A percentile compares a stretch with the other conserved stretches of the same genome.
These are phyloP conservation scores for Argyresthia goedartella DNA, from an alignment of 2,888 invertebrate genomes.

Conservation along the genomic window DNA sequence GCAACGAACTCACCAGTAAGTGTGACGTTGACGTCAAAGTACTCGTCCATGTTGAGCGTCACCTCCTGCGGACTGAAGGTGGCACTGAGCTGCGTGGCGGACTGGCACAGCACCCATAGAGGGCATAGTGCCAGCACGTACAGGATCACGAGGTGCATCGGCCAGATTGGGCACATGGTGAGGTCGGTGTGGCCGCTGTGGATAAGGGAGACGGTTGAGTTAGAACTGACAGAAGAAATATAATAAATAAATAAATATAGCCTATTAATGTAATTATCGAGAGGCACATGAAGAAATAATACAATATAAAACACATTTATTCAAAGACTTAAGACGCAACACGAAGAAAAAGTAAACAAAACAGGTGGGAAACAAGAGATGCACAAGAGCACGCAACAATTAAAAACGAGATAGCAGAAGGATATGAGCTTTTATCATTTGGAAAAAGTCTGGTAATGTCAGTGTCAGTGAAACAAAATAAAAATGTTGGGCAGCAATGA, in stretches of 20 bases:
- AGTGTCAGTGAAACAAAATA: too few relatives aligned
- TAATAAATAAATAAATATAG: background rate
- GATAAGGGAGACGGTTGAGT: conserved; percentile 8
- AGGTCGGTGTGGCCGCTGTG: conserved; percentile 11
- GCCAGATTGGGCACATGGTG: conserved; percentile 74
- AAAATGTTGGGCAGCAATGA: too few relatives aligned
- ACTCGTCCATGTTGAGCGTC: conserved; percentile 59
- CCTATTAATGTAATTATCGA: too few relatives aligned
- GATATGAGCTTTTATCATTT: too few relatives aligned
- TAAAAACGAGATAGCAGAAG: too few relatives aligned
- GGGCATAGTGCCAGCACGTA: conserved; percentile 67
- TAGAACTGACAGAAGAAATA: background rate
- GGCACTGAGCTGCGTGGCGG: conserved; percentile 41
- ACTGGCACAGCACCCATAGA: conserved; percentile 62
- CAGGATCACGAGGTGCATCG: conserved; percentile 67
- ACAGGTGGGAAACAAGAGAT: too few relatives aligned
- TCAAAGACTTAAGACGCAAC: too few relatives aligned
- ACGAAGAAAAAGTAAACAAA: too few relatives aligned
- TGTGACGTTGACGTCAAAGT: conserved; percentile 42
- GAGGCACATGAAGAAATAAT: too few relatives aligned
- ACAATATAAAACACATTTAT: too few relatives aligned
- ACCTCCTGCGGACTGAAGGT: conserved; percentile 36
- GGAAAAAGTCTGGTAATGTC: too few relatives aligned
- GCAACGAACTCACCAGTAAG: conserved; percentile 28
- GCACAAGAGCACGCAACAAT: too few relatives aligned